Base-by-base conservation (phyloP, 2,113 vertebrate species). In the Psephotus haematonotus region DNA sequence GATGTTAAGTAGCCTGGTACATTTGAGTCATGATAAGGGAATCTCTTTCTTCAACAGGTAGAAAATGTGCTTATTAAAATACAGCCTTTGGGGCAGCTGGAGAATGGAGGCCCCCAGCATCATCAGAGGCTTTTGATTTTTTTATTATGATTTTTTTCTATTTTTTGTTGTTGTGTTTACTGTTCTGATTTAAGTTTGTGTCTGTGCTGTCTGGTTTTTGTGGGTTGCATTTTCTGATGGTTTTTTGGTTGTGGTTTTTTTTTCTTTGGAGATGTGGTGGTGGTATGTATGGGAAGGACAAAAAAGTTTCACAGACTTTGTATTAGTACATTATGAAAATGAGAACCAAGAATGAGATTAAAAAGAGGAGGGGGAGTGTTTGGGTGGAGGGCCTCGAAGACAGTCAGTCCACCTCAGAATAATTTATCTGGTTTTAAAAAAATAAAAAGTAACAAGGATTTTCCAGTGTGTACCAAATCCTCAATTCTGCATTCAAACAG, bases 161-260 rank as follows among this genome's bases (percentile, higher is more conserved):
- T 15, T 59, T 59, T 7, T 57, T 57, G 11, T 33, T 12, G 5
- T 12, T 12, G 9, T 78, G 6, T 13, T 49, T 55, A 44, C 4
- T 82, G 22, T 27, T 85, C 14, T 43, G 33, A 27, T 72, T 89
- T 55, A 76, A 60, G 31, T 4, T 76, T 8, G 1, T 23, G 5
- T 19, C 20, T 82, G 8, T 74, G 8, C 3, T 78, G 3, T 49
- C 1, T 63, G n/a, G 6, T 64, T 91, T 74, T 49, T 4, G 7
- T 63, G 33, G 18, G 57, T n/a, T 3, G 4, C 20, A 15, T 59
- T 62, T 35, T 37, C 23, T 25, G 59, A 24, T 37, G 3, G 10
- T 7, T 24, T 24, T 60, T 41, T 10, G 23, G 8, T n/a, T 29
- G 6, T 5, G 2, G 0, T 0, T 41, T 16, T 33, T 49, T 71